A percentile compares a stretch with the other conserved stretches of the same genome.
phyloP scores from a whole-genome alignment of 2,888 invertebrate genomes.

The Ophonus ardosiacus region DNA sequence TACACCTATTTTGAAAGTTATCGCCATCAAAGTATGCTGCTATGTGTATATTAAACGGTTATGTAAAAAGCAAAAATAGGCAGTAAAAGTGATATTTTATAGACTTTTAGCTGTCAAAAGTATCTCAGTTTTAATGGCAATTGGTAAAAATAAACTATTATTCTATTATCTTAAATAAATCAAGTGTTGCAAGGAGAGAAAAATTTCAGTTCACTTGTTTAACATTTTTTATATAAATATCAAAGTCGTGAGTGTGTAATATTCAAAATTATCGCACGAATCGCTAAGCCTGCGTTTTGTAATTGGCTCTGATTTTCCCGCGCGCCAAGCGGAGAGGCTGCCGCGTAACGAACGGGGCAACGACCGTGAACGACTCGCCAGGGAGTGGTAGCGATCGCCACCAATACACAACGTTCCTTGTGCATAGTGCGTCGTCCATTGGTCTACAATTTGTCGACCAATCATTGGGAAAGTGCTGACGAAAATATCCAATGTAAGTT shows the following conservation, averaged over 20 bases:
- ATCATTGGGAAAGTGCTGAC: slow-evolving; percentile 90
- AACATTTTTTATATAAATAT: not conserved
- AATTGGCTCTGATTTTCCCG: slow-evolving; percentile 75
- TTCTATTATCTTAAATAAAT: no score
- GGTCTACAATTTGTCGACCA: slow-evolving; percentile 92
- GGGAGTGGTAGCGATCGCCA: slow-evolving; percentile 85
- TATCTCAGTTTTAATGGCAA: no score
- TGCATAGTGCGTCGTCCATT: slow-evolving; percentile 86
- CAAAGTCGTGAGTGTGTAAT: not conserved
- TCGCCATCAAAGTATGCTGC: no score
- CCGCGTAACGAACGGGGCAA: slow-evolving; percentile 73
- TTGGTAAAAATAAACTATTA: no score
- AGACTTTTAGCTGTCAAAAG: no score
- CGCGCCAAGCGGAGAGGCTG: slow-evolving; percentile 71
- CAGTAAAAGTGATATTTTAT: no score
- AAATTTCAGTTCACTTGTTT: slow-evolving; percentile 2
- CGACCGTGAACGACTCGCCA: slow-evolving; percentile 74
- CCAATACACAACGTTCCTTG: slow-evolving; percentile 84
- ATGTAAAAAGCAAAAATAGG: no score
- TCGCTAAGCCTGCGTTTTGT: slow-evolving; percentile 69
- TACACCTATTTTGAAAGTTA: no score
- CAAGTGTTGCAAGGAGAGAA: no score
- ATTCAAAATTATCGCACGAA: slow-evolving; percentile 40
- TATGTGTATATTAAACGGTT: no score
- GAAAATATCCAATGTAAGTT: slow-evolving; percentile 87